These are phyloP conservation scores for Xestobium rufovillosum DNA, from an alignment of 2,888 invertebrate genomes.

Conservation along the genomic window DNA sequence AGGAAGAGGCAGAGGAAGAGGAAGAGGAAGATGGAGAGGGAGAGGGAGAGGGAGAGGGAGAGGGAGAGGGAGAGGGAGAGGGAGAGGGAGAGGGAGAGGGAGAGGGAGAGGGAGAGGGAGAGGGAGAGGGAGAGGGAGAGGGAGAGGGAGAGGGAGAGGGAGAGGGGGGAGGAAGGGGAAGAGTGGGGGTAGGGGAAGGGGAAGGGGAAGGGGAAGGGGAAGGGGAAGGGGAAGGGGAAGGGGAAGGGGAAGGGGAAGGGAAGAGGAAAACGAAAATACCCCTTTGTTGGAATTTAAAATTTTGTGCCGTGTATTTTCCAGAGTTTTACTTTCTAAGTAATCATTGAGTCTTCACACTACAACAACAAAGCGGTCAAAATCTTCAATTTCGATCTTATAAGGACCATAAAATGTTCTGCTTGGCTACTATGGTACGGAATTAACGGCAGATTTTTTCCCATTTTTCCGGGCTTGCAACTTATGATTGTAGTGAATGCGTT, in stretches of 20 bases:
- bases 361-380: no score
- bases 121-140: not conserved
- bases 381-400: no score
- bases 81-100: not conserved
- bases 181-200: not conserved
- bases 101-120: not conserved
- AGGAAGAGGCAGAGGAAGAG: no score
- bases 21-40: slow-evolving; percentile 1
- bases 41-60: slow-evolving; percentile 1
- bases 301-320: no score
- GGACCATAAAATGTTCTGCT: no score
- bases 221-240: slow-evolving; percentile 1
- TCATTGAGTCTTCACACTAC: no score
- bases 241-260: not conserved
- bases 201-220: not conserved
- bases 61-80: not conserved
- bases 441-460: no score
- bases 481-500: no score
- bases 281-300: no score
- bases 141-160: not conserved
- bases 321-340: no score
- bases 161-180: not conserved
- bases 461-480: no score
- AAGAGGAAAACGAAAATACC: slow-evolving; percentile 3
- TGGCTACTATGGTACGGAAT: no score